A percentile compares a stretch with the other conserved stretches of the same genome.
These are phyloP conservation scores for Clarias batrachus DNA, from an alignment of 2,113 vertebrate genomes.

Conservation along the genomic window DNA sequence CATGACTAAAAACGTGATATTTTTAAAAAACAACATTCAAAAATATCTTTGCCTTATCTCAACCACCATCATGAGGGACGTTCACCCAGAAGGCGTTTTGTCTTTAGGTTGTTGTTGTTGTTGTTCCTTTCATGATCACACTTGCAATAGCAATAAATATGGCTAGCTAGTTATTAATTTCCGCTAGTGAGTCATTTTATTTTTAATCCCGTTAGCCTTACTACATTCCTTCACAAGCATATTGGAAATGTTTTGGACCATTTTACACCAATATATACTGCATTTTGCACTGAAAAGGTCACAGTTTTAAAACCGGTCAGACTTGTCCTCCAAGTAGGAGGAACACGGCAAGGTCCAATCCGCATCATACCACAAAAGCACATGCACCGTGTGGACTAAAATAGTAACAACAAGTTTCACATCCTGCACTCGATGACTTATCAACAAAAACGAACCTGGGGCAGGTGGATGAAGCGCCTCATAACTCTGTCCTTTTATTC, in stretches of 20 bases:
- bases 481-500: neutral
- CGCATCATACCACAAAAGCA: neutral
- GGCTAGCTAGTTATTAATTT: neutral
- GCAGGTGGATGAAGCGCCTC: neutral
- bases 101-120: neutral
- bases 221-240: neutral
- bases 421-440: neutral
- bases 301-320: neutral
- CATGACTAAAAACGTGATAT: neutral
- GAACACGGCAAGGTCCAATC: neutral
- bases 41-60: neutral
- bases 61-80: neutral
- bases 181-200: neutral
- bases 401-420: neutral
- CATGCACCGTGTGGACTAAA: neutral
- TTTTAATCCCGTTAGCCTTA: neutral
- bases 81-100: neutral
- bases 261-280: neutral
- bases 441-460: neutral
- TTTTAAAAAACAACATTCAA: neutral
- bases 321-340: neutral
- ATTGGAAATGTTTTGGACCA: neutral
- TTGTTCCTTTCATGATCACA: neutral
- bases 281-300: neutral
- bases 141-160: neutral